Conservation (phyloP, 92 coral and sea anemone species). For the Bergia puertoricense region DNA sequence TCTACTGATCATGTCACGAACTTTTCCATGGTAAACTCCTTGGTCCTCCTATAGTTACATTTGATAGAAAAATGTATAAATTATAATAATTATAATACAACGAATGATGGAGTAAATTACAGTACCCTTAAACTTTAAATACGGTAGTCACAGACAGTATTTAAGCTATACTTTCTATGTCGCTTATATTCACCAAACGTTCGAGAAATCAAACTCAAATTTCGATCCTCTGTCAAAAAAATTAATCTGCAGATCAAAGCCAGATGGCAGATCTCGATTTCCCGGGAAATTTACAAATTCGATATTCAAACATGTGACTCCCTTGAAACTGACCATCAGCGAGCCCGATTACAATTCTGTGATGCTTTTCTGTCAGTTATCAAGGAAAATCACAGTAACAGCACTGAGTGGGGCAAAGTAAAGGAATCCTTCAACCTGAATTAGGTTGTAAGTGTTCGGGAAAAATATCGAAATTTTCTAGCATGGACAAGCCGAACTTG, state of each 20-base stretch:
- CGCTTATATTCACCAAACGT: too few species aligned
- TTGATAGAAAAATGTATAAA: neutral
- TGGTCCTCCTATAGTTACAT: constrained; percentile 77
- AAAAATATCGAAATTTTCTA: neutral
- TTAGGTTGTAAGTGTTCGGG: neutral
- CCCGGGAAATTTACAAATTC: constrained; percentile 46
- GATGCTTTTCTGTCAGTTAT: neutral
- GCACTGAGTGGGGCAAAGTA: neutral
- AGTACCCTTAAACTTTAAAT: too few species aligned
- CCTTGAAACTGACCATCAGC: constrained; percentile 6
- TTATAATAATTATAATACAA: neutral
- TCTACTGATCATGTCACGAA: constrained; percentile 90
- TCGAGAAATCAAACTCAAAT: neutral
- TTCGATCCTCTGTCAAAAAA: too few species aligned
- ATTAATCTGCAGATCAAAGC: neutral
- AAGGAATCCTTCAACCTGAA: neutral
- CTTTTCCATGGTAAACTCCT: constrained; percentile 95
- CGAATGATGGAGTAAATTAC: too few species aligned
- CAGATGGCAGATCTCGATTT: neutral
- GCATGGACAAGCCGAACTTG: neutral
- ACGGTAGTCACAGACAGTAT: too few species aligned
- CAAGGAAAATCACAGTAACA: neutral
- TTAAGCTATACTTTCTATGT: too few species aligned
- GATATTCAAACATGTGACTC: constrained; percentile 17
- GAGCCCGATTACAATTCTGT: neutral